phyloP scores from a whole-genome alignment of 2,797 vertebrate species.

The Chromis chromis region DNA sequence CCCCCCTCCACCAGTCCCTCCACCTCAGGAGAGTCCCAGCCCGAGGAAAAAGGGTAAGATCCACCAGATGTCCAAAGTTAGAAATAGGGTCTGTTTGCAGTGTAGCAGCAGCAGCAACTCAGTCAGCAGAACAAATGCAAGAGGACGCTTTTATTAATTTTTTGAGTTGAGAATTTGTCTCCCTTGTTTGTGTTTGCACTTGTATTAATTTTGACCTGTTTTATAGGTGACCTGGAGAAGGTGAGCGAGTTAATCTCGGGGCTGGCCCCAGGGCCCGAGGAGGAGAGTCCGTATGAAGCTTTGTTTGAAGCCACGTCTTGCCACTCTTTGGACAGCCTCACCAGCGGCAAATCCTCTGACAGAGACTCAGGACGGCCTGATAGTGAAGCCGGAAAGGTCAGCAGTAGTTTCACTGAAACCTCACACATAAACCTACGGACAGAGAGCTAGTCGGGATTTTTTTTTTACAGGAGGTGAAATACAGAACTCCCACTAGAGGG shows the following conservation, averaged over 20 bases:
- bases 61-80: background rate
- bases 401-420: conserved; percentile 10
- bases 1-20: conserved; percentile 83
- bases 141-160: background rate
- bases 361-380: conserved; percentile 90
- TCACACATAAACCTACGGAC: background rate
- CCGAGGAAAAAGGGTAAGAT: conserved; percentile 79
- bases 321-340: conserved; percentile 94
- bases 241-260: conserved; percentile 89
- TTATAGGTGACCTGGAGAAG: conserved; percentile 87
- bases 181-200: background rate
- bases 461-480: conserved; percentile 10
- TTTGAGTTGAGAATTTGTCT: background rate
- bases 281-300: conserved; percentile 94
- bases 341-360: conserved; percentile 94
- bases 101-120: background rate
- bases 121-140: background rate
- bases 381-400: conserved; percentile 85
- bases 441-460: background rate
- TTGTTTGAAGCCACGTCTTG: conserved; percentile 95
- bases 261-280: conserved; percentile 84
- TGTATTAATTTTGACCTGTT: conserved; percentile 2
- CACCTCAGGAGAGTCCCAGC: conserved; percentile 81
- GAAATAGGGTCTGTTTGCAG: background rate
- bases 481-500: conserved; percentile 80